A percentile compares a stretch with the other conserved stretches of the same genome.
These are phyloP conservation scores for Cheilosia impressa DNA, from an alignment of 2,888 invertebrate genomes.

Conservation along the genomic window DNA sequence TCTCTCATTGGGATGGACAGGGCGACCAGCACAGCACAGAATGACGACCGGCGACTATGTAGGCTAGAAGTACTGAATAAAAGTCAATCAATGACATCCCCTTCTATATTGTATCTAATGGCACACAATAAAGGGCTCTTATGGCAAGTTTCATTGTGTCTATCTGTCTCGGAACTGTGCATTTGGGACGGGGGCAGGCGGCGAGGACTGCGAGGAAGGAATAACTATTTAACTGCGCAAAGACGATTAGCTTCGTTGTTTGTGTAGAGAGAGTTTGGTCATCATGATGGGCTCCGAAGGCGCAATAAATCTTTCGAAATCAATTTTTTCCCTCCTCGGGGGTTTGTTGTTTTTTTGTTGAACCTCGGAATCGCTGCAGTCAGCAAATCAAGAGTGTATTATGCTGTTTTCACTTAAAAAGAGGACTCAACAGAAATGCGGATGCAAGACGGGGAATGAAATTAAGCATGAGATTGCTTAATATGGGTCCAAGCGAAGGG, in stretches of 20 bases:
- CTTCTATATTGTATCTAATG: constrained; percentile 60
- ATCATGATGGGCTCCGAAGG: constrained; percentile 63
- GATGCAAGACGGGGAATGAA: constrained; percentile 43
- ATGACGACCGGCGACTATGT: constrained; percentile 32
- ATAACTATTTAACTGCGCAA: constrained; percentile 70
- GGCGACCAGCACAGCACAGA: constrained; percentile 7
- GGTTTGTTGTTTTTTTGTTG: neutral
- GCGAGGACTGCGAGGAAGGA: constrained; percentile 22
- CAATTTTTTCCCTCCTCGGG: constrained; percentile 26
- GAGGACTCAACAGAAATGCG: constrained; percentile 2
- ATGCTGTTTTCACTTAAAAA: constrained; percentile 66
- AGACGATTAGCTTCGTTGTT: constrained; percentile 69
- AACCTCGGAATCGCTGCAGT: constrained; percentile 45
- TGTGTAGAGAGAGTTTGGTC: constrained; percentile 63
- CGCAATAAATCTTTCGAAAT: constrained; percentile 70
- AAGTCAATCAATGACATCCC: constrained; percentile 75
- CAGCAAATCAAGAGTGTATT: constrained; percentile 71
- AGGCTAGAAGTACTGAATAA: constrained; percentile 48
- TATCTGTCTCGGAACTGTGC: neutral
- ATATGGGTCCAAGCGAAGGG: constrained; percentile 51
- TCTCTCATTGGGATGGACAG: constrained; percentile 40
- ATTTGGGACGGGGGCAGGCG: neutral
- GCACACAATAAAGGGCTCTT: constrained; percentile 71
- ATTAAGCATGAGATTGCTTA: constrained; percentile 60
- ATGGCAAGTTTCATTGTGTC: constrained; percentile 63